A percentile compares a stretch with the other conserved stretches of the same genome.
Conservation (phyloP, 1,140 invertebrate genomes). For the Drosophila parabipectinata region DNA sequence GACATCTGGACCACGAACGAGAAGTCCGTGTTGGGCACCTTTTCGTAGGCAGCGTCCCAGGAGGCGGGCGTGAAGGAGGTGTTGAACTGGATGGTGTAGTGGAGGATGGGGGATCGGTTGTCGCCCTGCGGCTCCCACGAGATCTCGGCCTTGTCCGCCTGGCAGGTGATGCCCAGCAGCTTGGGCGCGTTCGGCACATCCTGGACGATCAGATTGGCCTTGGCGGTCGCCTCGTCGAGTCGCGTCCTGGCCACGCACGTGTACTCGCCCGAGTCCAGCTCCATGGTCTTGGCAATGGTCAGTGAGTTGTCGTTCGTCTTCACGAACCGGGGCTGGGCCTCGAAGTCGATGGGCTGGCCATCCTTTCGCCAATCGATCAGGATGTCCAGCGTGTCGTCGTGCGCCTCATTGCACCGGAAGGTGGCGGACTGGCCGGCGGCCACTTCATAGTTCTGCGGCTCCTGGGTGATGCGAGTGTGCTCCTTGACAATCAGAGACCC, state of each 20-base stretch:
- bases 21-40: slow-evolving; percentile 91
- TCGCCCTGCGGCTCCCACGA: slow-evolving; percentile 95
- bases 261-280: slow-evolving; percentile 97
- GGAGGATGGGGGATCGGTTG: slow-evolving; percentile 96
- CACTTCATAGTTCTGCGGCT: slow-evolving; percentile 95
- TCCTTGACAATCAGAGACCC: slow-evolving; percentile 88
- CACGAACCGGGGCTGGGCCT: slow-evolving; percentile 92
- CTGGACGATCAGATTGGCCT: slow-evolving; percentile 96
- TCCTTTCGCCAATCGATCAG: slow-evolving; percentile 95
- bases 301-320: slow-evolving; percentile 95
- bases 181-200: slow-evolving; percentile 96
- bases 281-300: slow-evolving; percentile 96
- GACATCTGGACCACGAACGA: slow-evolving; percentile 91
- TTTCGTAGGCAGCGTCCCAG: slow-evolving; percentile 92
- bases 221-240: slow-evolving; percentile 92
- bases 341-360: slow-evolving; percentile 93
- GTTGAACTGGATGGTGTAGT: slow-evolving; percentile 96
- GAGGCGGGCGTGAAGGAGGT: slow-evolving; percentile 96
- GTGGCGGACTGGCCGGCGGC: slow-evolving; percentile 94
- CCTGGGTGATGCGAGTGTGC: slow-evolving; percentile 92
- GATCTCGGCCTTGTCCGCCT: slow-evolving; percentile 89
- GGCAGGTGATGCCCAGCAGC: slow-evolving; percentile 88
- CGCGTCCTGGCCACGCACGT: slow-evolving; percentile 97
- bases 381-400: slow-evolving; percentile 91
- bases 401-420: slow-evolving; percentile 96